phyloP scores from a whole-genome alignment of 2,113 vertebrate species.

The Lophius piscatorius region DNA sequence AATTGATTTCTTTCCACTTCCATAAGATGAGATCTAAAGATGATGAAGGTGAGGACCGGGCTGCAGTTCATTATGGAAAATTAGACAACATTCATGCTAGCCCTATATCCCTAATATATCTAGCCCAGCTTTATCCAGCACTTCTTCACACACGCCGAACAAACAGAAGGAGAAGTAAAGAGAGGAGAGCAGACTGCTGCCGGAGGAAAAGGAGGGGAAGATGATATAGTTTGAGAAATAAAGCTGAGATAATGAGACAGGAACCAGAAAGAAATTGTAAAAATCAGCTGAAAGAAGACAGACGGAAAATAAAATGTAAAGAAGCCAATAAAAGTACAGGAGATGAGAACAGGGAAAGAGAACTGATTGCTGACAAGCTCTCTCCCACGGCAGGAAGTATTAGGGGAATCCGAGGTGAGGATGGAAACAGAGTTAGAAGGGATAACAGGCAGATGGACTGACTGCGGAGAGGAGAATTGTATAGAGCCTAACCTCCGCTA shows the following conservation, averaged over 20 bases:
- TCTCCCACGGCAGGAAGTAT: conserved; percentile 52
- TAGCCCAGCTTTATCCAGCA: conserved; percentile 58
- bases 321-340: conserved; percentile 18
- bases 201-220: conserved; percentile 1
- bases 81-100: conserved; percentile 63
- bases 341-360: conserved; percentile 38
- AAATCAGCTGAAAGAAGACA: conserved; percentile 37
- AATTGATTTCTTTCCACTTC: conserved; percentile 80
- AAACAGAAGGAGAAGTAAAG: conserved; percentile 63
- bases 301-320: conserved; percentile 39
- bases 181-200: conserved; percentile 26
- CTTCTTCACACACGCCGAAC: conserved; percentile 62
- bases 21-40: conserved; percentile 77
- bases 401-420: conserved; percentile 56
- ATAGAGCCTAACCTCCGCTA: conserved; percentile 69
- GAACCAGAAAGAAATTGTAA: conserved; percentile 8
- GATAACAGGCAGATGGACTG: conserved; percentile 74
- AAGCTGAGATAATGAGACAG: conserved; percentile 59
- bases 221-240: conserved; percentile 35
- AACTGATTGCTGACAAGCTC: conserved; percentile 57
- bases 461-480: conserved; percentile 74
- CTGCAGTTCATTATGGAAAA: conserved; percentile 75
- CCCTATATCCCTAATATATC: conserved; percentile 66
- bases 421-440: conserved; percentile 68
- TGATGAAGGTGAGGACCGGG: conserved; percentile 73